Evolutionary conservation across 37 sponge, comb jelly and placozoan species (phyloP), one percentile per base, ranked within the genome.

Genomic region (Corticium candelabrum): DNA sequence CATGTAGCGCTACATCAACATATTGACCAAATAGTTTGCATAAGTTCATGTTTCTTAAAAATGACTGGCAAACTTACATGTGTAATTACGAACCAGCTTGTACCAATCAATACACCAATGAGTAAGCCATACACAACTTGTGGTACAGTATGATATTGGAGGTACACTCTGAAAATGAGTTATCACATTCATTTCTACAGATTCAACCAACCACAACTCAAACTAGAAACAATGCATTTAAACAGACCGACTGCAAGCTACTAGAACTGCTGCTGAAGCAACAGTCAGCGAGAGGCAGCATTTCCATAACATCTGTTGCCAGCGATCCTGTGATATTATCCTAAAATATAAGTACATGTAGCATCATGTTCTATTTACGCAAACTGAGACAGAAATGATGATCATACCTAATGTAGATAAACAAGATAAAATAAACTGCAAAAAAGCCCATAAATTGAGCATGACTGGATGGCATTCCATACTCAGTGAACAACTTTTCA

Each of bases 381-480:
- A 21, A 21, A 50, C 62, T 21, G 15, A 11, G 21, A 11, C 21
- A 50, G 15, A 27, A 27, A 21, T 50, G 21, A 21, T 21, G 11
- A 50, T 21, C 70, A 73, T 29, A 91, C 92, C 86, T 85, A 27
- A 86, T 34, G 15, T 74, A 84, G 15, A 91, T 34, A 62, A 91
- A 88, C 29, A 94, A 74, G n/a, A 80, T 43, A 38, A 94, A 81
- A 57, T 88, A 95, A 5, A 79, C 77, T n/a, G 93, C 83, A 76
- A 95, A 92, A 62, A 86, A 95, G n/a, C 87, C 82, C 90, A 95
- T 89, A 78, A 89, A 95, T 83, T 95, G 96, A 30, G 89, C 85
- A 37, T 95, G 96, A 73, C 87, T 92, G 30, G 96, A 95, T 2
- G 96, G 96, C 96, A 95, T 95, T 1, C 96, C 96, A 78, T 89